Base-by-base conservation (phyloP, 2,797 vertebrate genomes). In the Rhincodon typus region DNA sequence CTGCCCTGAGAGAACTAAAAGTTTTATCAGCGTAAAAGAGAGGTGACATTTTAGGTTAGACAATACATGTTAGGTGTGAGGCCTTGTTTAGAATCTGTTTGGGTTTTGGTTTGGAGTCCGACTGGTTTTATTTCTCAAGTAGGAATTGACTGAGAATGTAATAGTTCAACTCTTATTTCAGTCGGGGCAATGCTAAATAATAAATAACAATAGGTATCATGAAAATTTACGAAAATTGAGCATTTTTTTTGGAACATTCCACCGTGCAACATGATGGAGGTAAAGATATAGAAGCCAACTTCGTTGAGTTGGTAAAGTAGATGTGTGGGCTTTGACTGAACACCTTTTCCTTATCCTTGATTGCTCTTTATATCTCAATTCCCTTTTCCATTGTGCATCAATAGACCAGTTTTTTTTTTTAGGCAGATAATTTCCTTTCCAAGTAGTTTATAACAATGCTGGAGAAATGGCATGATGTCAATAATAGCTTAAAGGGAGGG, bases 401-500 rank as follows among this genome's bases (percentile, higher is more conserved):
- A 23, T 91, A 66, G 38, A 23, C 34, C 15, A 91, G n/a, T n/a
- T 91, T 34, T 91, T 38, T 91, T 38, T 57, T 50, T 50, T 50
- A 66, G 88, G 88, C 30, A 91, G n/a, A 6, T 66, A 15, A 62
- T 34, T 91, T 91, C 57, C 57, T 34, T 91, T 91, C 57, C 57
- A 38, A 66, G 57, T 62, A n/a, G 67, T 23, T 13, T 50, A 72
- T 38, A 72, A 94, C 42, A 70, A 72, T 74, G 66, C n/a, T 34
- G 25, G 42, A 30, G 42, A 74, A 69, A 17, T 7, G 27, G n/a
- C 69, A 30, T 50, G 50, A 34, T 23, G 42, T 70, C 12, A 94
- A 72, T 94, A 72, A 70, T 94, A 34, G 93, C 23, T 94, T 94
- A 30, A 94, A 94, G 67, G 93, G 42, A 94, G 93, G 66, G 93